Evolutionary conservation across 2,888 invertebrate genomes (phyloP), one percentile per base, ranked within the genome.

Genomic region (Dicroscelio sp.): DNA sequence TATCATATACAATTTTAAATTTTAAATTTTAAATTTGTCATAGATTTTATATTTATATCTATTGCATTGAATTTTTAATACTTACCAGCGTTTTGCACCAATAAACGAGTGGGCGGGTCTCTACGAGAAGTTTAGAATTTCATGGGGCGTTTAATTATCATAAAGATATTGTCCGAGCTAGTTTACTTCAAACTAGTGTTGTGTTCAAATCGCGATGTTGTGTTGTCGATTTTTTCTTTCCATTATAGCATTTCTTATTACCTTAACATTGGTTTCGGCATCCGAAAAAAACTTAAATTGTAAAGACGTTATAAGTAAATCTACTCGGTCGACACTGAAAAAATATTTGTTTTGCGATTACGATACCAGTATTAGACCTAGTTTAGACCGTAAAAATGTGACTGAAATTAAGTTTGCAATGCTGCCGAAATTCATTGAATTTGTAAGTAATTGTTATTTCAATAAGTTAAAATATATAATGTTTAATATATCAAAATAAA

Each of bases 331-430:
- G 43, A 91, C 95, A 85, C 96, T 98, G 4, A 97, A 97, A 88
- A 96, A 97, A 0, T 97, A 97, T 91, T 94, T 98, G 27, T 96
- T 97, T 12, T 97, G 97, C 94, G 97, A 97, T 38, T 98, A 98
- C 94, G 97, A 95, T 60, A 8, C 80, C 2, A 25, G 27, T 4
- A 79, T 92, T 10, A 86, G 94, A 55, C 98, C 98, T 0, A 97
- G 97, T 0, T 96, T 96, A 73, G 96, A 97, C 93, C 97, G 97
- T 87, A 97, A 96, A 88, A 97, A 96, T 69, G 90, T 97, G 0
- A 97, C 98, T 1, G 96, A 94, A 12, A 97, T 98, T 0, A 96
- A 95, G 58, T 96, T 98, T 25, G 96, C 97, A 43, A 95, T 98
- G 85, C 96, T 97, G 5, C 95, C 98, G 12, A 97, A 97, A 95